Evolutionary conservation across 2,113 vertebrate species (phyloP).

Genomic region (Regulus satrapa): DNA sequence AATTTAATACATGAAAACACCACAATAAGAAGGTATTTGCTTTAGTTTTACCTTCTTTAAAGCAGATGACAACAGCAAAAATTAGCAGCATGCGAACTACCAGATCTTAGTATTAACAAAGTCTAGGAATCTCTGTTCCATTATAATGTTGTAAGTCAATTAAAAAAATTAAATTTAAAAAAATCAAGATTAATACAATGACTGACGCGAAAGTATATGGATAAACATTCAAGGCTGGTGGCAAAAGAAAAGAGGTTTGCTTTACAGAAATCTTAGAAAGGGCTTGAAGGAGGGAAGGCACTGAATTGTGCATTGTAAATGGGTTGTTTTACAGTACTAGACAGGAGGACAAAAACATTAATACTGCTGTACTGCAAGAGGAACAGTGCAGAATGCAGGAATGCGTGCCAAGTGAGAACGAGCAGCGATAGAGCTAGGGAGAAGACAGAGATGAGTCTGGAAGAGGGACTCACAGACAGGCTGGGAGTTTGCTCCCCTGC

Average conservation of each 20-base stretch:
- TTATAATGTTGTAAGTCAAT: background rate
- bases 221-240: background rate
- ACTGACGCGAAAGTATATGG: background rate
- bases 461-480: background rate
- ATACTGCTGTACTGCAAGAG: background rate
- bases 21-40: background rate
- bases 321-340: background rate
- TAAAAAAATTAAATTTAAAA: rapidly evolving
- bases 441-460: background rate
- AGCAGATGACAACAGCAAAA: background rate
- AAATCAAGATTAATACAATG: background rate
- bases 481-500: too few species aligned
- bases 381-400: background rate
- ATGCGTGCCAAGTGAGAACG: background rate
- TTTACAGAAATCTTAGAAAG: background rate
- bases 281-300: background rate
- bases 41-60: background rate
- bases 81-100: background rate
- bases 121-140: background rate
- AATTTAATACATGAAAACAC: background rate
- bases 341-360: background rate
- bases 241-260: background rate
- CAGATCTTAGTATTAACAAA: background rate
- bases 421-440: background rate
- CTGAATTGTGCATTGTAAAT: background rate